Percentiles rank a stretch among this genome's conserved stretches.
These are phyloP conservation scores for Xiphorhynchus elegans DNA, from an alignment of 2,113 vertebrate genomes.

Conservation along the genomic window DNA sequence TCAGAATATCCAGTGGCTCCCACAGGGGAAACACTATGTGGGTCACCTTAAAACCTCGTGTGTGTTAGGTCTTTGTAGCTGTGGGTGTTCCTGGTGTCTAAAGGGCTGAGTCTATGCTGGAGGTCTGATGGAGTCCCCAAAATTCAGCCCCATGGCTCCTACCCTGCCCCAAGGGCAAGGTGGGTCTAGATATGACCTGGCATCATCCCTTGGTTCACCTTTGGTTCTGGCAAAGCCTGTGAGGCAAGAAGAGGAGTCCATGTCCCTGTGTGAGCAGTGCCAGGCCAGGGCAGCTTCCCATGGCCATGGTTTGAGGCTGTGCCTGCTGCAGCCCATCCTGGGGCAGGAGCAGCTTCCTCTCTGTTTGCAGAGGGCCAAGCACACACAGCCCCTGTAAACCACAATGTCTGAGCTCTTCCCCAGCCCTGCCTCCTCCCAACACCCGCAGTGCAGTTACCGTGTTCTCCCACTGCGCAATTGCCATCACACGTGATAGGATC, in stretches of 20 bases:
- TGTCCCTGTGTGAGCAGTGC: background rate
- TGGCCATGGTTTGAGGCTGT: background rate
- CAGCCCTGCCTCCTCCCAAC: constrained; percentile 48
- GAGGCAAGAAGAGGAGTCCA: background rate
- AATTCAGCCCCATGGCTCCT: background rate
- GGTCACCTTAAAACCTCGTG: background rate
- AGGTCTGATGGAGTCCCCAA: background rate
- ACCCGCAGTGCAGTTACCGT: background rate
- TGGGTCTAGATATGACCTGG: background rate
- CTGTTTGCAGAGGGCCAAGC: constrained; percentile 12
- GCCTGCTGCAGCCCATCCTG: background rate
- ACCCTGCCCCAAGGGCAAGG: background rate
- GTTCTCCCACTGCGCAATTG: constrained; percentile 39
- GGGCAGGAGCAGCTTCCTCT: constrained; percentile 8
- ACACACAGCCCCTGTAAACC: constrained; percentile 10
- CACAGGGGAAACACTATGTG: accelerated
- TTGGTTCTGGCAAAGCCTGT: background rate
- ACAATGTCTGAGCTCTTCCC: background rate
- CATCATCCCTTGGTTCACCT: accelerated
- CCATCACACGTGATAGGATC: constrained; percentile 35
- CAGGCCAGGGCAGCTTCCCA: background rate
- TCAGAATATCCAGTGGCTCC: background rate
- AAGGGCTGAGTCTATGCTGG: background rate
- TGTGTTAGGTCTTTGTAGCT: background rate
- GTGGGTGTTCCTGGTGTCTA: background rate